A percentile compares a stretch with the other conserved stretches of the same genome.
These are phyloP conservation scores for Ailuropoda melanoleuca DNA, from an alignment of 2,113 vertebrate genomes.

Conservation along the genomic window DNA sequence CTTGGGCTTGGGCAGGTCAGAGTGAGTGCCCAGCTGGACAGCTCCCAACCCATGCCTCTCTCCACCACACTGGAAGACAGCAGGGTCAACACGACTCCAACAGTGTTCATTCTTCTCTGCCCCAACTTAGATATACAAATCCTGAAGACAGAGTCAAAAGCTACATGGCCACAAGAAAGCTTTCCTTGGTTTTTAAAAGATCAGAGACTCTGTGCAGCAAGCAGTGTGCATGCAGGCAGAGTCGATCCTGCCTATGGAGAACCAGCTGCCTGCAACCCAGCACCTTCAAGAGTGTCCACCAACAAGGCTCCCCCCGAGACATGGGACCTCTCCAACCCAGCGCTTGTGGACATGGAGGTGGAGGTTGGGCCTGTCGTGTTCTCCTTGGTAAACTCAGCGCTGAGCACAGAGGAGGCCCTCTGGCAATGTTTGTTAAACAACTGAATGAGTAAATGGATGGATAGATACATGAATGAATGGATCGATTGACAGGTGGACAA, in stretches of 20 bases:
- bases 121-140: not conserved
- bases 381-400: not conserved
- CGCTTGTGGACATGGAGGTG: not conserved
- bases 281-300: not conserved
- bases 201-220: not conserved
- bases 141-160: not conserved
- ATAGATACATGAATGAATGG: not conserved
- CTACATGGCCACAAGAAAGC: not conserved
- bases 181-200: not conserved
- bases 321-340: not conserved
- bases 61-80: not conserved
- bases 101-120: not conserved
- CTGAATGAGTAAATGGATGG: not conserved
- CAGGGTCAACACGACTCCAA: not conserved
- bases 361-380: not conserved
- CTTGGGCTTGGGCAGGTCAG: not conserved
- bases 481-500: not conserved
- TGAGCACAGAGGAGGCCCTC: not conserved
- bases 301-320: not conserved
- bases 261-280: not conserved
- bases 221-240: not conserved
- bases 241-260: not conserved
- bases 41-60: not conserved
- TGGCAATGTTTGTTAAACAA: not conserved
- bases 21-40: not conserved